phyloP scores from a whole-genome alignment of 1,140 invertebrate genomes.

The Heliconius nattereri region DNA sequence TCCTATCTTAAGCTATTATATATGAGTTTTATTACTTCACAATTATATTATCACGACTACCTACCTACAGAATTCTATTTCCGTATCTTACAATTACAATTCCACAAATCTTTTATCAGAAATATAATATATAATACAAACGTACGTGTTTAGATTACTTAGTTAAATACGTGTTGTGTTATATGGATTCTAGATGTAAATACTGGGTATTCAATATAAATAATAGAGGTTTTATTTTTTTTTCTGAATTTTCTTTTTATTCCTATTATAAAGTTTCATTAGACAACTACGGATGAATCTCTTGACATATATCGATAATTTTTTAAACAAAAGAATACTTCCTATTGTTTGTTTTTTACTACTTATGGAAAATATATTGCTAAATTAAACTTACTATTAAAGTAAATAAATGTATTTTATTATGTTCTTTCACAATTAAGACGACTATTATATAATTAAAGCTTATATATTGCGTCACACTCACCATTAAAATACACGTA shows the following conservation, averaged over 20 bases:
- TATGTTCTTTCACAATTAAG: too few relatives aligned
- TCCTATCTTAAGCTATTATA: slow-evolving; percentile 19
- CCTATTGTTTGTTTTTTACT: neutral
- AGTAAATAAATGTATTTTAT: too few relatives aligned
- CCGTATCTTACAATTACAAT: slow-evolving; percentile 27
- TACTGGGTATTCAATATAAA: neutral
- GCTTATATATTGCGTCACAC: too few relatives aligned
- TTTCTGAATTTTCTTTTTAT: neutral
- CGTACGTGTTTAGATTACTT: slow-evolving; percentile 1
- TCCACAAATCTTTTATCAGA: slow-evolving; percentile 6
- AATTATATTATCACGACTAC: slow-evolving; percentile 27
- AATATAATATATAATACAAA: neutral
- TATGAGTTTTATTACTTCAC: slow-evolving; percentile 2
- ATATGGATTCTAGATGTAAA: neutral
- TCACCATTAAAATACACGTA: too few relatives aligned
- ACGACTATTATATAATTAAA: too few relatives aligned
- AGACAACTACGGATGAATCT: neutral
- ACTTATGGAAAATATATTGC: too few relatives aligned
- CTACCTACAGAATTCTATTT: slow-evolving; percentile 29
- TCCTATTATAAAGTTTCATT: neutral
- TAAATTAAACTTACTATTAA: too few relatives aligned
- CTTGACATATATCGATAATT: slow-evolving; percentile 2
- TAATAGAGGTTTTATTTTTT: neutral
- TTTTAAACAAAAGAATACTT: neutral
- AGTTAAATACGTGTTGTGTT: neutral